Percentiles rank a stretch among this genome's conserved stretches.
Conservation (phyloP, 1,140 invertebrate species). For the Lordiphosa collinella region DNA sequence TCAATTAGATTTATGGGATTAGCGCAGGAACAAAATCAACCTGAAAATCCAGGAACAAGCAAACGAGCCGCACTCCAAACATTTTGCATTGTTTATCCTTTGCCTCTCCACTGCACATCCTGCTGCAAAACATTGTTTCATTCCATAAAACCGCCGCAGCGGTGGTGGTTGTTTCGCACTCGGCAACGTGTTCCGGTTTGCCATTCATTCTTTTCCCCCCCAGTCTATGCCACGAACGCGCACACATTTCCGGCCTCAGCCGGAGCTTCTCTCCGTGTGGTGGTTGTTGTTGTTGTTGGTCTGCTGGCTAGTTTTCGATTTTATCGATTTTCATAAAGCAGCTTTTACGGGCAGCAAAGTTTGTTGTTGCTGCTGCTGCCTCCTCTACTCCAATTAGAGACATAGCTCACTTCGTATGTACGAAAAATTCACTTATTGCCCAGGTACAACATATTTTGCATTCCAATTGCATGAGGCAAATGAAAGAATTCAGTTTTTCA, state of each 20-base stretch:
- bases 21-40: constrained; percentile 51
- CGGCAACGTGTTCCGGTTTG: constrained; percentile 47
- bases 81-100: constrained; percentile 49
- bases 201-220: constrained; percentile 39
- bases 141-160: constrained; percentile 44
- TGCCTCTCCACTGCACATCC: constrained; percentile 39
- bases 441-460: constrained; percentile 38
- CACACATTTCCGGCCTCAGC: constrained; percentile 59
- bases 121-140: constrained; percentile 65
- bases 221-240: constrained; percentile 44
- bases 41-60: constrained; percentile 13
- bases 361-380: constrained; percentile 11
- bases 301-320: constrained; percentile 69
- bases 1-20: constrained; percentile 72
- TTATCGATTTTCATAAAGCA: constrained; percentile 74
- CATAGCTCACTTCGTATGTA: constrained; percentile 1
- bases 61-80: constrained; percentile 18
- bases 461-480: constrained; percentile 22
- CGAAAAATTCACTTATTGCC: constrained; percentile 2
- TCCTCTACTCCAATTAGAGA: constrained; percentile 57
- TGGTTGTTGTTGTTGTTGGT: constrained; percentile 33
- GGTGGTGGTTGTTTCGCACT: constrained; percentile 59
- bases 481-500: constrained; percentile 9
- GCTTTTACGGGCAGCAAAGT: constrained; percentile 47
- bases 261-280: constrained; percentile 1